phyloP scores from a whole-genome alignment of 2,797 vertebrate species.

The Rhynchotus rufescens region DNA sequence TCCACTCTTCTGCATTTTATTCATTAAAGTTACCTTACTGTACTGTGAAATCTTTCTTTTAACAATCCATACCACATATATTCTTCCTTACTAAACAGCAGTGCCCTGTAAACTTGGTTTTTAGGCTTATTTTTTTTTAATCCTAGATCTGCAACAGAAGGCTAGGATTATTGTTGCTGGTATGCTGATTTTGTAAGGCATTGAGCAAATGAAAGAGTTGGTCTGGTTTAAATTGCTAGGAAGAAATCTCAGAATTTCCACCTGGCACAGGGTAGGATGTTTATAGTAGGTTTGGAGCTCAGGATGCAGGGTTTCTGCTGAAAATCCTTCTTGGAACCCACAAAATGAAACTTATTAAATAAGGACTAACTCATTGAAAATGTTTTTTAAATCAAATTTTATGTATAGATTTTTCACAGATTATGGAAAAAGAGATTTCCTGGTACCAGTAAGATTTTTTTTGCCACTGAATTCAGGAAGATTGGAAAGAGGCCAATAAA shows the following conservation, averaged over 20 bases:
- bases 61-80: neutral
- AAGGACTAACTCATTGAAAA: neutral
- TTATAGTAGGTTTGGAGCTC: neutral
- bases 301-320: neutral
- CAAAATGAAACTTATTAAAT: neutral
- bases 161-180: neutral
- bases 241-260: constrained; percentile 24
- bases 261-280: fast-evolving
- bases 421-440: neutral
- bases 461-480: neutral
- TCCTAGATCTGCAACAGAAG: neutral
- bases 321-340: neutral
- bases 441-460: neutral
- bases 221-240: constrained; percentile 7
- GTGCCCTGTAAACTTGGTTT: neutral
- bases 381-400: neutral
- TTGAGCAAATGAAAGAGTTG: neutral
- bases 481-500: neutral
- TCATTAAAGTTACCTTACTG: neutral
- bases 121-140: neutral
- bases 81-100: neutral
- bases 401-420: neutral
- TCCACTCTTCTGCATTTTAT: constrained; percentile 12
- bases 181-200: neutral
- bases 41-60: neutral